Base-by-base conservation (phyloP, 2,797 vertebrate species). In the Lagocephalus sceleratus region DNA sequence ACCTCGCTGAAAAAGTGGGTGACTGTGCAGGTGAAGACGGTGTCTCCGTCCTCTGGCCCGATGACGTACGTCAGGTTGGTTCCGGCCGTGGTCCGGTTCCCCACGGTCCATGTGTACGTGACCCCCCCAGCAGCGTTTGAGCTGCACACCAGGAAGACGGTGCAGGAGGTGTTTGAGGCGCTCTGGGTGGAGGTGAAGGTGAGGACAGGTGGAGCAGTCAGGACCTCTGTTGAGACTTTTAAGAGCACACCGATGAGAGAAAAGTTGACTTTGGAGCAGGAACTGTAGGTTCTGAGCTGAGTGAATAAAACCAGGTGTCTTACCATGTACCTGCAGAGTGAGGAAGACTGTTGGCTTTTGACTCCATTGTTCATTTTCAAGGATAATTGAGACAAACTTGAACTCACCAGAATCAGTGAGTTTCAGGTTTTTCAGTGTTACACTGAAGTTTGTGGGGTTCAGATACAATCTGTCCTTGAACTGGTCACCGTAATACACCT, bases 261-360 rank as follows among this genome's bases (percentile, higher is more conserved):
- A 40, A n/a, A 32, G 29, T 32, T 32, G 29, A 8, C 2, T 32
- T 32, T 11, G 12, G 29, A 32, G n/a, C n/a, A n/a, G n/a, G 29
- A 32, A 8, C 26, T 29, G 26, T 29, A 29, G 26, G 26, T 29
- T 5, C 7, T 5, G 9, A 32, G 29, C 9, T 32, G 3, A 32
- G 29, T 32, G 29, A 11, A 12, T 1, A 12, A 7, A 7, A 32
- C 17, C 1, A 45, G 20, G 11, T 0, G 0, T 26, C 58, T 73
- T 61, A 86, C 84, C 69, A 9, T 80, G 47, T 63, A 84, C 71
- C 0, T 45, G 2, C 4, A 86, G 77, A 23, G 5, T 23, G 49
- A 77, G 10, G 32, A 0, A 0, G 35, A 60, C 14, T 12, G 59
- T 23, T 0, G 0, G 0, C 5, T 19, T 51, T 48, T 79, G 82